These are phyloP conservation scores for Hyperoplus immaculatus DNA, from an alignment of 2,797 vertebrate species.

Conservation along the genomic window DNA sequence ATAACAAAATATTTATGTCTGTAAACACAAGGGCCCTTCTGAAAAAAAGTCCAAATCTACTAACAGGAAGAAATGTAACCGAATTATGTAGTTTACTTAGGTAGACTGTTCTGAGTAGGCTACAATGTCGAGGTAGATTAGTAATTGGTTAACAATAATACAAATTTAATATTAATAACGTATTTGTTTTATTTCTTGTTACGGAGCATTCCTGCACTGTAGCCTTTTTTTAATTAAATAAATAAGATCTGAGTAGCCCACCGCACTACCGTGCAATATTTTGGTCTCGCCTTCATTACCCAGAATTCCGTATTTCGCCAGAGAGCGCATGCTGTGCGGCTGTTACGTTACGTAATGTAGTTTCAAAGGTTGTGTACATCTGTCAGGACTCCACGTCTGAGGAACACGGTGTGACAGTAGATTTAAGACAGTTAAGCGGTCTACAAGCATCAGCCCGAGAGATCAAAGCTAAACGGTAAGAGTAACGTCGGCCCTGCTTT, in stretches of 20 bases:
- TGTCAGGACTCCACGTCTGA: not conserved
- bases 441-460: not conserved
- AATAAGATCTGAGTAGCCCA: not conserved
- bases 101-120: no score
- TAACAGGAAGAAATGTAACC: not conserved
- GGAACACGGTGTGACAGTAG: slow-evolving; percentile 29
- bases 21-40: not conserved
- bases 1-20: not conserved
- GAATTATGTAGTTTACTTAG: not conserved
- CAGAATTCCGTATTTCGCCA: slow-evolving; percentile 35
- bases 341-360: slow-evolving; percentile 65
- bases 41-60: not conserved
- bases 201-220: not conserved
- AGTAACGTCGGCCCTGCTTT: fast-evolving
- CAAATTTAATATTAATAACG: no score
- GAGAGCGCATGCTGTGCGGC: not conserved
- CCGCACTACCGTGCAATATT: not conserved
- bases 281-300: slow-evolving; percentile 57
- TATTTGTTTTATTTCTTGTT: not conserved
- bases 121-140: no score
- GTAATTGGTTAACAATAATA: no score
- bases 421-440: not conserved
- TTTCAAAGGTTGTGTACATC: slow-evolving; percentile 64
- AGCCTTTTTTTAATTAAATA: not conserved
- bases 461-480: slow-evolving; percentile 38